phyloP scores from a whole-genome alignment of 2,888 invertebrate genomes.

The Sinodicranocentrus sp. region DNA sequence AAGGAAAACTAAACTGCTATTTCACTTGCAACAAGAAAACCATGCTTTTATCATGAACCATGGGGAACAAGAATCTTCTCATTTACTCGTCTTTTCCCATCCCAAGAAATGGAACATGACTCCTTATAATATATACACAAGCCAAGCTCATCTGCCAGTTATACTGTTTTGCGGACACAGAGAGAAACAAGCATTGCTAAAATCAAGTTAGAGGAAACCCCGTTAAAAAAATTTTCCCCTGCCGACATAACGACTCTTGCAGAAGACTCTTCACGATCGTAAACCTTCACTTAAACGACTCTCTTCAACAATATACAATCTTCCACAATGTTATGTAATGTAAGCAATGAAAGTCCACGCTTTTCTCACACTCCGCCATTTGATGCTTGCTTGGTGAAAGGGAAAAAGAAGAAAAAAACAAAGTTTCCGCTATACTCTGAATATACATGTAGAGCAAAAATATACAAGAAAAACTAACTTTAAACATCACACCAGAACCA shows the following conservation, averaged over 20 bases:
- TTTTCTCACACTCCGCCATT: background rate
- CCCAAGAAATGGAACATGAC: background rate
- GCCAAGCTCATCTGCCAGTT: too few species aligned
- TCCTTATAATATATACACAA: background rate
- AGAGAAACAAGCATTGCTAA: conserved; percentile 1
- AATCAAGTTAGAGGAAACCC: conserved; percentile 43
- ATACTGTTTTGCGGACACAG: too few species aligned
- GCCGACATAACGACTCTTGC: conserved; percentile 51
- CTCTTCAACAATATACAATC: conserved; percentile 39
- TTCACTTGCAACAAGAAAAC: conserved; percentile 16
- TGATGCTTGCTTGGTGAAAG: background rate
- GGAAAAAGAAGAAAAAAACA: background rate
- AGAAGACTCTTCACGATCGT: conserved; percentile 44
- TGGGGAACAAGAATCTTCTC: conserved; percentile 13
- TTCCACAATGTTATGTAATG: conserved; percentile 1
- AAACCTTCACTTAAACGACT: conserved; percentile 46
- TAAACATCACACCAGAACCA: conserved; percentile 7
- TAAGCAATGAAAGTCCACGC: conserved; percentile 13
- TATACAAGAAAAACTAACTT: conserved; percentile 6
- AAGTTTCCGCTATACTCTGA: conserved; percentile 3
- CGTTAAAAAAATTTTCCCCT: conserved; percentile 49
- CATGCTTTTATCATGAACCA: background rate
- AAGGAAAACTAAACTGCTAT: conserved; percentile 49
- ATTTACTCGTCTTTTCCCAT: conserved; percentile 20
- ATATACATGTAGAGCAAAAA: conserved; percentile 9